These are phyloP conservation scores for Polyommatus icarus DNA, from an alignment of 2,888 invertebrate species.

Conservation along the genomic window DNA sequence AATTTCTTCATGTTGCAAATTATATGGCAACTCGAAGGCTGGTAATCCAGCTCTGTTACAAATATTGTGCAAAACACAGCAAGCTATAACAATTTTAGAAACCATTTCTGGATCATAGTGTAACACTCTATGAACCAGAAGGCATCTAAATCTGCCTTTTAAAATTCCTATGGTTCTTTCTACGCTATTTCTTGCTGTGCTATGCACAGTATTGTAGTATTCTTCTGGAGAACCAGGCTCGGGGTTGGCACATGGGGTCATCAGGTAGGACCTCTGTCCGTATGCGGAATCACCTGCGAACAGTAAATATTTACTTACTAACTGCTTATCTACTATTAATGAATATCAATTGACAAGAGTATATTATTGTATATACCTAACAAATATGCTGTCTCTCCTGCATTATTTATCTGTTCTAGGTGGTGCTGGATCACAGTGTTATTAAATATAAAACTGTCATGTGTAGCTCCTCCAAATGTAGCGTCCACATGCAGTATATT, in stretches of 20 bases:
- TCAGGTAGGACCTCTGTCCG: neutral
- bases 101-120: neutral
- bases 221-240: conserved; percentile 3
- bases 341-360: no score
- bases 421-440: no score
- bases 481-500: no score
- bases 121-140: neutral
- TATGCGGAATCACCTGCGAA: neutral
- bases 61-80: neutral
- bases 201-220: neutral
- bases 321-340: neutral
- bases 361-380: no score
- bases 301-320: neutral
- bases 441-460: no score
- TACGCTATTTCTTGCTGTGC: no score
- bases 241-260: neutral
- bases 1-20: neutral
- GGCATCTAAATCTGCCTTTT: no score
- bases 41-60: neutral
- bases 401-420: no score
- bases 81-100: neutral
- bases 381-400: no score
- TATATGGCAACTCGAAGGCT: neutral
- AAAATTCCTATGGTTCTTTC: no score
- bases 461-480: no score